A percentile compares a stretch with the other conserved stretches of the same genome.
phyloP scores from a whole-genome alignment of 2,888 invertebrate genomes.

The Chloroclysta siterata region DNA sequence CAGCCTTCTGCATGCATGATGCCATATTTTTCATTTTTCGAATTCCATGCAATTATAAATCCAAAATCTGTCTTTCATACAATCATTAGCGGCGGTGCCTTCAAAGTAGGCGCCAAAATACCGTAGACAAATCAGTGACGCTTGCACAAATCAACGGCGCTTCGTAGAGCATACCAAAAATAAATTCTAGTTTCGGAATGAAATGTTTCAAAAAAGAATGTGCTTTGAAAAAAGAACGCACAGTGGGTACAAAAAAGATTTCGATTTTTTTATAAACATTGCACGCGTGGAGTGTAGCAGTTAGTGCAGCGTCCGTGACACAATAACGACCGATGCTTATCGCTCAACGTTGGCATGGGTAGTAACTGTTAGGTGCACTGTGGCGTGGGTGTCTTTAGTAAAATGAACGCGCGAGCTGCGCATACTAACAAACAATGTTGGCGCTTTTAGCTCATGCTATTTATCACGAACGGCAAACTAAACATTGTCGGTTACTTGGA shows the following conservation, averaged over 20 bases:
- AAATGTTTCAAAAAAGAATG: conserved; percentile 22
- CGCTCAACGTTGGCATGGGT: conserved; percentile 47
- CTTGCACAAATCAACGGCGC: conserved; percentile 76
- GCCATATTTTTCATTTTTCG: conserved; percentile 7
- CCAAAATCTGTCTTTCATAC: conserved; percentile 25
- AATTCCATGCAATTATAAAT: conserved; percentile 27
- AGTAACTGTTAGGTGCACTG: conserved; percentile 17
- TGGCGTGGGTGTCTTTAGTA: conserved; percentile 39
- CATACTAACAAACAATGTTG: conserved; percentile 38
- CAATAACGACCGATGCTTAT: conserved; percentile 79
- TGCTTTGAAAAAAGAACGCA: conserved; percentile 45
- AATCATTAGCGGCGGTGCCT: conserved; percentile 56
- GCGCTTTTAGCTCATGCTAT: conserved; percentile 29
- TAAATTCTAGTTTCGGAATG: conserved; percentile 52
- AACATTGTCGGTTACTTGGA: conserved; percentile 25
- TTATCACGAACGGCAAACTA: conserved; percentile 31
- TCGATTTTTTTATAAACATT: conserved; percentile 54
- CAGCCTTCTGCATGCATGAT: neutral
- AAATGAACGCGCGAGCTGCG: conserved; percentile 35
- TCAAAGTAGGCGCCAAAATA: conserved; percentile 73
- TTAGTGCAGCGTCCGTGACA: conserved; percentile 80
- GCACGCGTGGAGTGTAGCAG: conserved; percentile 75
- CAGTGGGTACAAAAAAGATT: conserved; percentile 50
- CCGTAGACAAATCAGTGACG: conserved; percentile 50
- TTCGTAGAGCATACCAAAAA: conserved; percentile 50